These are phyloP conservation scores for Ochotona curzoniae DNA, from an alignment of 2,113 vertebrate species.

Conservation along the genomic window DNA sequence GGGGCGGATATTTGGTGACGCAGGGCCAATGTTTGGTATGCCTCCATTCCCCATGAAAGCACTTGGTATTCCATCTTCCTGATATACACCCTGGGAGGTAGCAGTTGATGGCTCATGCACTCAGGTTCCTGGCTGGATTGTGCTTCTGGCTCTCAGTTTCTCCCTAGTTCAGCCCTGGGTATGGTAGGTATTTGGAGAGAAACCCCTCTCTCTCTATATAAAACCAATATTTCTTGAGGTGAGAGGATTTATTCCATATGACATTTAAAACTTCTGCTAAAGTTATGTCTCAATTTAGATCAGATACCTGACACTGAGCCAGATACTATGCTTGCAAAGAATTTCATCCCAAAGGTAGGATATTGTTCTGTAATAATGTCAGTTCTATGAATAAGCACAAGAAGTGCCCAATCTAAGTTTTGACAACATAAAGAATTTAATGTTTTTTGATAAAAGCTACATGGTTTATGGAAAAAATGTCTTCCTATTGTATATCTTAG, in stretches of 20 bases:
- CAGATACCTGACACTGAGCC: background rate
- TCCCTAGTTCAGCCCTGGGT: too few relatives aligned
- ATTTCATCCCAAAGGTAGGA: background rate
- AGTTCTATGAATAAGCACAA: constrained; percentile 7
- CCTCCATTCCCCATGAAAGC: too few relatives aligned
- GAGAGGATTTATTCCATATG: background rate
- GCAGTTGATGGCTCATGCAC: too few relatives aligned
- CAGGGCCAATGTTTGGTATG: too few relatives aligned
- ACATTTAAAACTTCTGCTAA: constrained; percentile 40
- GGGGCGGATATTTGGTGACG: too few relatives aligned
- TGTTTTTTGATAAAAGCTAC: background rate
- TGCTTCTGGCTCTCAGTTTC: too few relatives aligned
- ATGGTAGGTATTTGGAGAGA: too few relatives aligned
- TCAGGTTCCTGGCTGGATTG: too few relatives aligned
- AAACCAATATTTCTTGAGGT: background rate
- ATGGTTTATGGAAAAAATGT: background rate
- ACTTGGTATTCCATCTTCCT: too few relatives aligned
- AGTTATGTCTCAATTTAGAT: background rate
- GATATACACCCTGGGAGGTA: too few relatives aligned
- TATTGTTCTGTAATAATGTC: background rate
- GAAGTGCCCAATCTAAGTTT: constrained; percentile 13
- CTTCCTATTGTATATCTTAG: constrained; percentile 2
- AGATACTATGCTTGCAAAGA: background rate
- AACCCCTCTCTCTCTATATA: too few relatives aligned
- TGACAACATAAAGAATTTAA: background rate